Conservation (phyloP, 92 coral and sea anemone genomes). For the Siderastrea siderea region DNA sequence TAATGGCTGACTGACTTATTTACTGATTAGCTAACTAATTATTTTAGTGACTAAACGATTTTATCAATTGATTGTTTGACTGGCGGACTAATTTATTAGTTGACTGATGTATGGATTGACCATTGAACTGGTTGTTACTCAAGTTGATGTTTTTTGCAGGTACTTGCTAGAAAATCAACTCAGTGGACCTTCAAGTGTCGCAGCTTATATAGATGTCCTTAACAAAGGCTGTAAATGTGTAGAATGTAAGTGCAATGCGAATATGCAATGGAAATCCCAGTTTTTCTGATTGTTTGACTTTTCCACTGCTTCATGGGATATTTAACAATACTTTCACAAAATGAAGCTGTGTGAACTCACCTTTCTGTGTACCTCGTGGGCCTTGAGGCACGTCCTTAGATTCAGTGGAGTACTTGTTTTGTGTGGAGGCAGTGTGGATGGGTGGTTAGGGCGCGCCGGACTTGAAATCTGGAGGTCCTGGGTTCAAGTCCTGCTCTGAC, state of each 20-base stretch:
- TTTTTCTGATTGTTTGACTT: too few relatives aligned
- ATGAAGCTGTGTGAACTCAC: too few relatives aligned
- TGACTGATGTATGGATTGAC: background rate
- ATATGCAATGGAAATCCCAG: background rate
- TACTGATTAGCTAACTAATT: background rate
- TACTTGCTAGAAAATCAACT: constrained; percentile 95
- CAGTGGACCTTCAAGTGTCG: constrained; percentile 95
- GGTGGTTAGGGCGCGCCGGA: too few relatives aligned
- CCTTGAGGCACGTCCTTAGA: too few relatives aligned
- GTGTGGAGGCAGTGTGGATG: too few relatives aligned
- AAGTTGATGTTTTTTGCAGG: constrained; percentile 41
- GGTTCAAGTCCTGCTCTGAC: too few relatives aligned
- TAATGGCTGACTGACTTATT: background rate
- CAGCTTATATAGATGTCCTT: constrained; percentile 87
- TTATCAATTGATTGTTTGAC: background rate
- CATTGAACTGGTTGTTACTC: background rate
- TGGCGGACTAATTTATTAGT: background rate
- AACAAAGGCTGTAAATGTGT: constrained; percentile 96
- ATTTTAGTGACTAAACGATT: background rate
- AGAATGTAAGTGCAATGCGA: constrained; percentile 83
- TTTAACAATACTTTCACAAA: too few relatives aligned
- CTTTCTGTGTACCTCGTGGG: too few relatives aligned
- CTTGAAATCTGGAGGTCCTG: too few relatives aligned
- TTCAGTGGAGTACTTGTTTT: too few relatives aligned
- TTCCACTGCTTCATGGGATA: too few relatives aligned